These are phyloP conservation scores for Toxonevra muliebris DNA, from an alignment of 2,888 invertebrate genomes.

Conservation along the genomic window DNA sequence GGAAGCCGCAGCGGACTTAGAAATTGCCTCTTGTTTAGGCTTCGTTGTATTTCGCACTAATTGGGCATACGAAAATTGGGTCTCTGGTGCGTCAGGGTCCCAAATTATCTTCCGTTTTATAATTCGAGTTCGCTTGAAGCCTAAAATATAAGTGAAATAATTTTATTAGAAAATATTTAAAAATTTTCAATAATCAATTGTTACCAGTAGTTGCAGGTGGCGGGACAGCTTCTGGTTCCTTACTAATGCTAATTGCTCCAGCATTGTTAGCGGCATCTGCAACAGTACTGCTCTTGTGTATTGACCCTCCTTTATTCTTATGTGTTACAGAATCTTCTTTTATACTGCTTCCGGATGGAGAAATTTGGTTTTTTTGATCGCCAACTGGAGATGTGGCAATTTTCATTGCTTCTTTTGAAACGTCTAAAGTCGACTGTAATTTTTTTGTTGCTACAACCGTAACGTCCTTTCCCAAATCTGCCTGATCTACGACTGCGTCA, in stretches of 20 bases:
- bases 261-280: not conserved
- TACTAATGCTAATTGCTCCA: not conserved
- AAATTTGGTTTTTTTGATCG: not conserved
- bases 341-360: not conserved
- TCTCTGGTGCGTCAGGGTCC: constrained; percentile 70
- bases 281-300: not conserved
- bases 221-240: constrained; percentile 12
- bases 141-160: constrained; percentile 30
- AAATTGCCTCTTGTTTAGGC: constrained; percentile 37
- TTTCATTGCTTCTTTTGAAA: not conserved
- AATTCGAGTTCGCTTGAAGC: constrained; percentile 66
- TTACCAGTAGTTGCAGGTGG: constrained; percentile 39
- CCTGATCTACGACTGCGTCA: constrained; percentile 45
- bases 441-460: constrained; percentile 33
- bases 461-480: constrained; percentile 33
- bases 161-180: not conserved
- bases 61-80: constrained; percentile 64
- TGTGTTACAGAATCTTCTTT: not conserved
- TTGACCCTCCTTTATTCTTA: not conserved
- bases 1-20: constrained; percentile 16
- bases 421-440: not conserved
- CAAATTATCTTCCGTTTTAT: constrained; percentile 79
- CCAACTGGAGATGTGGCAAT: not conserved
- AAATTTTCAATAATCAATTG: not conserved
- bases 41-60: constrained; percentile 50